These are phyloP conservation scores for Lysandra bellargus DNA, from an alignment of 2,888 invertebrate genomes.

Conservation along the genomic window DNA sequence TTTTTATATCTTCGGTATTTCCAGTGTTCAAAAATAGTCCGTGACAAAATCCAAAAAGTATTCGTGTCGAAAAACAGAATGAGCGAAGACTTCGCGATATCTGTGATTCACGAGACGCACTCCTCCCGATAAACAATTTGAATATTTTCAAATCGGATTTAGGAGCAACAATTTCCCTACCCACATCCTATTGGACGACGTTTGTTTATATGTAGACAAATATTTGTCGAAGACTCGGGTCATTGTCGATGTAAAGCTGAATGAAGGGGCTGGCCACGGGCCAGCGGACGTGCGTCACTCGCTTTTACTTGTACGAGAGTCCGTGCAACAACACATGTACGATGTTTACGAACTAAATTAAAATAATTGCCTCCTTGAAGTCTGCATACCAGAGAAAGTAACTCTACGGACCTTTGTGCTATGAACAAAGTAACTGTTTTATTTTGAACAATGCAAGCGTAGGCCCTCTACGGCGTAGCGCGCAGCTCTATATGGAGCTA, in stretches of 20 bases:
- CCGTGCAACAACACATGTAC: slow-evolving; percentile 15
- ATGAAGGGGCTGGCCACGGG: slow-evolving; percentile 69
- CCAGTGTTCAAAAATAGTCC: neutral
- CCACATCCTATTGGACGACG: slow-evolving; percentile 26
- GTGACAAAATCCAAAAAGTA: slow-evolving; percentile 9
- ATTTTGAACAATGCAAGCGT: neutral
- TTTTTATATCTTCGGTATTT: neutral
- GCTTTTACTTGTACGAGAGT: slow-evolving; percentile 47
- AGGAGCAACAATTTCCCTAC: neutral
- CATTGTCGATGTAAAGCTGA: slow-evolving; percentile 72
- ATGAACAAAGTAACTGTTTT: neutral
- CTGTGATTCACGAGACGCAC: neutral
- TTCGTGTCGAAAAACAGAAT: neutral
- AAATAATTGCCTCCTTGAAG: slow-evolving; percentile 1
- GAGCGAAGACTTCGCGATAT: neutral
- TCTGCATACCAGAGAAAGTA: neutral
- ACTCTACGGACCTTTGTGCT: neutral
- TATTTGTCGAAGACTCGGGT: slow-evolving; percentile 57
- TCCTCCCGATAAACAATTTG: neutral
- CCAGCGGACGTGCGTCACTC: slow-evolving; percentile 70
- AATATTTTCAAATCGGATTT: neutral
- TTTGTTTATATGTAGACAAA: slow-evolving; percentile 34
- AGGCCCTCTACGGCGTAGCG: neutral
- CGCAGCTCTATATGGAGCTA: neutral
- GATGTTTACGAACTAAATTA: neutral